Evolutionary conservation across 2,888 invertebrate species (phyloP), one percentile per base, ranked within the genome.

Genomic region (Archips xylosteana): DNA sequence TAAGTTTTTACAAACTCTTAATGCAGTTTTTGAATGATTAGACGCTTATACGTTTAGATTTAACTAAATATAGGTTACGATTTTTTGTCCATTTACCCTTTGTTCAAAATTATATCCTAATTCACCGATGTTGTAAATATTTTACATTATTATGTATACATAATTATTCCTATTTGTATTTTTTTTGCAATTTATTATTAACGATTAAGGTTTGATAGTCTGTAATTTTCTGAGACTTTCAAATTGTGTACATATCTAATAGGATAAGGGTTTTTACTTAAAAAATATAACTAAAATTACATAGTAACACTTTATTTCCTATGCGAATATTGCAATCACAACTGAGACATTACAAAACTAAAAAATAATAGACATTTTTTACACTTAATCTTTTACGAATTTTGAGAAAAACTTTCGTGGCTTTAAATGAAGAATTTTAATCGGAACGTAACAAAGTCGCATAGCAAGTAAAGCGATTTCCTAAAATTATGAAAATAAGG

Each of bases 181-280:
- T 92, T 87, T 91, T 90, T 92, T 91, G 86, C 89, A 86, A 89
- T 89, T 89, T 88, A 87, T 85, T 85, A 82, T 89, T 89, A 89
- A 92, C 85, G 86, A 75, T 80, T 91, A 92, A 90, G 92, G 87
- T 92, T 93, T 92, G 89, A 80, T 85, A 83, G 86, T 89, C 87
- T 87, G 84, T 89, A 87, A 88, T 88, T 87, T 89, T 89, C 88
- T 88, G 85, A 90, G 92, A 94, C 93, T 92, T 91, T 88, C 89
- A 90, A 89, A 88, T 89, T 91, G 84, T 94, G 94, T 94, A 94
- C 92, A 94, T 94, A 94, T 93, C 92, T 93, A 85, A 85, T 94
- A 94, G 94, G 86, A 76, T 94, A 92, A 92, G 92, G 81, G 80
- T 82, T 87, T 88, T 86, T 82, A 63, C 12, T 49, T 13, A 32